Evolutionary conservation across 2,797 vertebrate species (phyloP).

Genomic region (Sparidentex hasta): DNA sequence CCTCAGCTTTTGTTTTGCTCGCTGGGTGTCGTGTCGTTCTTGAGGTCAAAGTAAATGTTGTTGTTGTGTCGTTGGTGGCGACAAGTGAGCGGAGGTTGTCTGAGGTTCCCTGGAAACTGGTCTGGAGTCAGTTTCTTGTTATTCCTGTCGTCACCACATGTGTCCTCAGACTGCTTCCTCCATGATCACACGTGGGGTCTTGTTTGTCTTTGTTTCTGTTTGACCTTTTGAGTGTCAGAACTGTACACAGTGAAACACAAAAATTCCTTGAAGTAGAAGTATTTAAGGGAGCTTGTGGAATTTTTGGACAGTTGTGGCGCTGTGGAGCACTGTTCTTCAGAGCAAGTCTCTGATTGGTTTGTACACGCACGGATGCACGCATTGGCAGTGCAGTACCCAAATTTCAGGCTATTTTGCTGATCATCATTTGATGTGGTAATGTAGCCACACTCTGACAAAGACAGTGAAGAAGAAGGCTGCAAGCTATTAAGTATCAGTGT

Average conservation of each 20-base stretch:
- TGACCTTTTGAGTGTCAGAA: not conserved
- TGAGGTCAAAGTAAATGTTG: constrained; percentile 33
- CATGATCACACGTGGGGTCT: constrained; percentile 9
- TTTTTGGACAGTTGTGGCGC: not conserved
- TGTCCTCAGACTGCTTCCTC: constrained; percentile 23
- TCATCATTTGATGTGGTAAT: not conserved
- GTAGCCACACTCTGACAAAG: not conserved
- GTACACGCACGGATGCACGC: not conserved
- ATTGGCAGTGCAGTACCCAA: not conserved
- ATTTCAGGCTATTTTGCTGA: too few species aligned
- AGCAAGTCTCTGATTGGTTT: not conserved
- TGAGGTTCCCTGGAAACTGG: constrained; percentile 44
- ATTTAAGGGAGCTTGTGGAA: not conserved
- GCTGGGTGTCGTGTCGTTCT: constrained; percentile 49
- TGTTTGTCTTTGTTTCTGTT: constrained; percentile 20
- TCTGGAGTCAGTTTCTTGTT: constrained; percentile 34
- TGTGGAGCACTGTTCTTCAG: not conserved
- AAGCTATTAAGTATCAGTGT: not conserved
- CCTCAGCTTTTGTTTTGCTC: constrained; percentile 59
- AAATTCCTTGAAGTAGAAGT: not conserved
- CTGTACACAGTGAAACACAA: not conserved
- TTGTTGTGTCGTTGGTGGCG: constrained; percentile 29
- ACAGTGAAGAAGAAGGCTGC: not conserved
- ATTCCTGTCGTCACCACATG: constrained; percentile 18
- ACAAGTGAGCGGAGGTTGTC: constrained; percentile 27